phyloP scores from a whole-genome alignment of 1,140 invertebrate genomes.

The Teleopsis dalmanni region DNA sequence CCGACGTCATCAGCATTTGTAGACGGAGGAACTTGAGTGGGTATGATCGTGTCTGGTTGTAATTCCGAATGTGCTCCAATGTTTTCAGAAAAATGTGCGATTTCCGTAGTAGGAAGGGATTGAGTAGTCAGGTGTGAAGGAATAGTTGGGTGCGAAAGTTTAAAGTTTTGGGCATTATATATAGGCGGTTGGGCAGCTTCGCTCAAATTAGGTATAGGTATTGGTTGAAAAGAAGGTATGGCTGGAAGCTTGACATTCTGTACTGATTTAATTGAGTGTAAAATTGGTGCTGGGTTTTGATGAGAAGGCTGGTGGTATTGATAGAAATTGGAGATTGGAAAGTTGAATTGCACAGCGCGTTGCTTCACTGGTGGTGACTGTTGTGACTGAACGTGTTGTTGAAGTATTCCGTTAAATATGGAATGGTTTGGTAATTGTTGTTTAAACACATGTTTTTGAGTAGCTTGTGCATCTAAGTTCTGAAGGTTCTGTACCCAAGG shows the following conservation, averaged over 20 bases:
- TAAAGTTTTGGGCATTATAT: slow-evolving; percentile 51
- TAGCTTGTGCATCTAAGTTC: slow-evolving; percentile 12
- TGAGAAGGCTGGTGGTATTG: slow-evolving; percentile 41
- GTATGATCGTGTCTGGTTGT: slow-evolving; percentile 17
- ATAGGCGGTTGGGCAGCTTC: slow-evolving; percentile 50
- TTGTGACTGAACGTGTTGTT: not conserved
- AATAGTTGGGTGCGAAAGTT: slow-evolving; percentile 16
- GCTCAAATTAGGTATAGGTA: slow-evolving; percentile 50
- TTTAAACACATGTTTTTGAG: not conserved
- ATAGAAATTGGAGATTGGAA: slow-evolving; percentile 10
- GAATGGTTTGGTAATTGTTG: not conserved
- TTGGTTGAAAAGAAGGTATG: slow-evolving; percentile 25
- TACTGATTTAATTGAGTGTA: not conserved
- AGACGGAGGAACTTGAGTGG: slow-evolving; percentile 7
- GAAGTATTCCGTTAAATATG: not conserved
- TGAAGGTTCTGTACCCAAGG: slow-evolving; percentile 14
- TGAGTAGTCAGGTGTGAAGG: slow-evolving; percentile 5
- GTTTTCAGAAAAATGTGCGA: slow-evolving; percentile 22
- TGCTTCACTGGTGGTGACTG: slow-evolving; percentile 17
- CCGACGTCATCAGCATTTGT: slow-evolving; percentile 15
- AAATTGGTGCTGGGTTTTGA: not conserved
- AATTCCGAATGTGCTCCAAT: slow-evolving; percentile 33
- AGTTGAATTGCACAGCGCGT: slow-evolving; percentile 28
- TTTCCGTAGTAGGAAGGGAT: slow-evolving; percentile 13
- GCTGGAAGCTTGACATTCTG: not conserved